phyloP scores from a whole-genome alignment of 2,113 vertebrate species.

The Mungos mungo region DNA sequence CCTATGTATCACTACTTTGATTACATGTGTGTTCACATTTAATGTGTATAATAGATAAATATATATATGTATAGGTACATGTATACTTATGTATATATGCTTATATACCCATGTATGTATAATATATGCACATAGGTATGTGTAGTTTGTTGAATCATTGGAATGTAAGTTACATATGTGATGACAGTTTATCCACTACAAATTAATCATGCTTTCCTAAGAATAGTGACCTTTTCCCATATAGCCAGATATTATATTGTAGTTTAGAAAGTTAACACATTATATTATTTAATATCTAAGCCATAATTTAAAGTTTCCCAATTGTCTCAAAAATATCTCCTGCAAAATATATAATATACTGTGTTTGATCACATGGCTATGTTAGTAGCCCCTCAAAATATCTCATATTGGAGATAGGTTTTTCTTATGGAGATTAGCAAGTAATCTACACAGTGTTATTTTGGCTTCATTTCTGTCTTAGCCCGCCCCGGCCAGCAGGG shows the following conservation, averaged over 20 bases:
- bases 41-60: background rate
- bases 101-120: background rate
- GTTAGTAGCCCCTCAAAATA: background rate
- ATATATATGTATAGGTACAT: background rate
- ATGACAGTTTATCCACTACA: background rate
- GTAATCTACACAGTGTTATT: background rate
- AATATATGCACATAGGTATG: background rate
- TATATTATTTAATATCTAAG: background rate
- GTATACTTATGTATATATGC: background rate
- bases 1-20: background rate
- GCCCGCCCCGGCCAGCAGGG: no score
- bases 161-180: background rate
- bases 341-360: background rate
- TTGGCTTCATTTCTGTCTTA: constrained; percentile 5
- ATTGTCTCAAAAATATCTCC: background rate
- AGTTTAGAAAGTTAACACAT: background rate
- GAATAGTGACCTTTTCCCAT: background rate
- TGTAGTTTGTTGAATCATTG: background rate
- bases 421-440: constrained; percentile 25
- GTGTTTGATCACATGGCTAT: background rate
- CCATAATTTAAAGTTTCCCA: background rate
- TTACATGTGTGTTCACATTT: constrained; percentile 4
- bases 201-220: background rate
- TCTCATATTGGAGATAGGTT: background rate
- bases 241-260: background rate